Evolutionary conservation across 2,797 vertebrate species (phyloP).

Genomic region (Urocyon cinereoargenteus): DNA sequence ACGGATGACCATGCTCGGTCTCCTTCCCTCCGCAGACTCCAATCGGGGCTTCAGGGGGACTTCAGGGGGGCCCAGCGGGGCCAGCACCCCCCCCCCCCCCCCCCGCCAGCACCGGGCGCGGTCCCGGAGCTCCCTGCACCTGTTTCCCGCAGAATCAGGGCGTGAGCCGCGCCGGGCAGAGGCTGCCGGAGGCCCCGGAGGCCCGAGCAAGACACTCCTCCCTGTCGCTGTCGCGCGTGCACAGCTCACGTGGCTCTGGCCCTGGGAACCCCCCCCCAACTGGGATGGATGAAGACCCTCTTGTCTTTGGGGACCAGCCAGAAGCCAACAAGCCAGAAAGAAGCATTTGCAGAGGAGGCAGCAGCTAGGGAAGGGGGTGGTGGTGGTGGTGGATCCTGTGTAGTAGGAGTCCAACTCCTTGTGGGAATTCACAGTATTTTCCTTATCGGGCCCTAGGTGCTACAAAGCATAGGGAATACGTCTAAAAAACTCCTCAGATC

Average conservation of each 20-base stretch:
- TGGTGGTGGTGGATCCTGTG: accelerated
- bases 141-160: background rate
- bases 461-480: background rate
- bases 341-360: background rate
- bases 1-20: background rate
- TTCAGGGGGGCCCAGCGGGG: too few species aligned
- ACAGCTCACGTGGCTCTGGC: accelerated
- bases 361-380: background rate
- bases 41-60: background rate
- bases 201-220: background rate
- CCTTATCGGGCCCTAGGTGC: background rate
- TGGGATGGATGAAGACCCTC: background rate
- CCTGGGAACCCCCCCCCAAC: background rate
- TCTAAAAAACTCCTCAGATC: background rate
- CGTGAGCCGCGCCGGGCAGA: too few species aligned
- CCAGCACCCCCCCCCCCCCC: too few species aligned
- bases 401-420: background rate
- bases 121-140: accelerated
- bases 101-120: accelerated
- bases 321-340: background rate
- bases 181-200: background rate
- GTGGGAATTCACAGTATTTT: background rate
- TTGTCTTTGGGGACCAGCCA: background rate
- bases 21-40: background rate
- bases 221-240: too few species aligned